Conservation (phyloP, 2,797 vertebrate species). For the Ceyx erithaca region DNA sequence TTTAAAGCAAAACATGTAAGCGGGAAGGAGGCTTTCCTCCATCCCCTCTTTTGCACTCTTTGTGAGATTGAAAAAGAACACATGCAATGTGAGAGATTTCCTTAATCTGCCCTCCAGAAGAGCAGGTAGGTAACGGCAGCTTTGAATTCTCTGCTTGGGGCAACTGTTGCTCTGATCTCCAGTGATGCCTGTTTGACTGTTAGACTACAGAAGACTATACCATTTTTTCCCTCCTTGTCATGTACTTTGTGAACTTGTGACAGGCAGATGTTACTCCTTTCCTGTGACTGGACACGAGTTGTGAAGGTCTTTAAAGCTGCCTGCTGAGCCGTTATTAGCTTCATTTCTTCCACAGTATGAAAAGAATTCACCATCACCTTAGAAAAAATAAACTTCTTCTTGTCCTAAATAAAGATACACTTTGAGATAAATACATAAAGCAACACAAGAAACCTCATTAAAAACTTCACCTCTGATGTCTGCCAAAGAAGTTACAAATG, state of each 20-base stretch:
- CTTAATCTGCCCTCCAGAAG: background rate
- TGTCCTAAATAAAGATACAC: background rate
- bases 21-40: background rate
- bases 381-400: background rate
- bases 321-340: background rate
- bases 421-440: background rate
- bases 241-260: background rate
- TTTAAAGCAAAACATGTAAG: background rate
- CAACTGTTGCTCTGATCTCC: background rate
- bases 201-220: background rate
- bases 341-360: background rate
- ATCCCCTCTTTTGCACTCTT: background rate
- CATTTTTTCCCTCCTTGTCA: background rate
- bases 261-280: background rate
- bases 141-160: background rate
- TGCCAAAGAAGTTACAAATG: background rate
- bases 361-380: background rate
- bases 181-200: background rate
- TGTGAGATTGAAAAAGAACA: background rate
- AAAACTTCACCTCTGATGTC: background rate
- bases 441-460: background rate
- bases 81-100: background rate
- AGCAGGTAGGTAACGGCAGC: background rate
- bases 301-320: background rate
- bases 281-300: background rate